Conservation (phyloP, 2,113 vertebrate genomes). For the Urocolius indicus region DNA sequence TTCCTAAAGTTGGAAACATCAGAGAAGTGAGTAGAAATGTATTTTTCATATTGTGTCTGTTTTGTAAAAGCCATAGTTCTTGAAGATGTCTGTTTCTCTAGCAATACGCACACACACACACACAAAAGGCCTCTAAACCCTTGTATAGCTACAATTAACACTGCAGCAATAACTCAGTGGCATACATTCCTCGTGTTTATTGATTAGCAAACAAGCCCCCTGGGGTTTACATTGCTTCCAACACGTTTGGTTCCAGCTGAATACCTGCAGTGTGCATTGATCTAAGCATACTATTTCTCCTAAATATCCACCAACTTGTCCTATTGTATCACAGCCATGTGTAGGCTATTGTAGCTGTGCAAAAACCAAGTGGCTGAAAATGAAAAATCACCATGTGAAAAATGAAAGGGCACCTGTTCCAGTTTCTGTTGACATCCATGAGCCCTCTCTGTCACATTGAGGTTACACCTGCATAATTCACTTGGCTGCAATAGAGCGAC, state of each 20-base stretch:
- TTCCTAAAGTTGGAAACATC: background rate
- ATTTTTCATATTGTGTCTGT: background rate
- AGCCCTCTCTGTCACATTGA: background rate
- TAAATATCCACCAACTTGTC: constrained; percentile 52
- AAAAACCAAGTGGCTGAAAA: constrained; percentile 22
- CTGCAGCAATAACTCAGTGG: constrained; percentile 54
- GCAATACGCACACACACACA: background rate
- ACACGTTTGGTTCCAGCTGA: constrained; percentile 69
- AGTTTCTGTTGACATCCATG: background rate
- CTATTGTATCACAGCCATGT: constrained; percentile 17
- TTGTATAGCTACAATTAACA: constrained; percentile 46
- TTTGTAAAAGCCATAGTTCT: background rate
- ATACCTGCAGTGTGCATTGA: constrained; percentile 72
- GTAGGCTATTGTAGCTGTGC: background rate
- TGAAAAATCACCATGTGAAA: constrained; percentile 22
- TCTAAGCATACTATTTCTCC: constrained; percentile 56
- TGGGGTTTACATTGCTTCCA: constrained; percentile 59
- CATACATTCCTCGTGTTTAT: constrained; percentile 57
- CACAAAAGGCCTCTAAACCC: background rate
- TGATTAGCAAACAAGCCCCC: constrained; percentile 62
- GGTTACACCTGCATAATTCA: constrained; percentile 34
- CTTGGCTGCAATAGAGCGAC: background rate
- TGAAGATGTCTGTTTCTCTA: background rate
- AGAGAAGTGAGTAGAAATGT: background rate
- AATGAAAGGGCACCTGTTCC: constrained; percentile 47